Evolutionary conservation across 2,888 invertebrate species (phyloP), one percentile per base, ranked within the genome.

Genomic region (Ceriagrion tenellum): DNA sequence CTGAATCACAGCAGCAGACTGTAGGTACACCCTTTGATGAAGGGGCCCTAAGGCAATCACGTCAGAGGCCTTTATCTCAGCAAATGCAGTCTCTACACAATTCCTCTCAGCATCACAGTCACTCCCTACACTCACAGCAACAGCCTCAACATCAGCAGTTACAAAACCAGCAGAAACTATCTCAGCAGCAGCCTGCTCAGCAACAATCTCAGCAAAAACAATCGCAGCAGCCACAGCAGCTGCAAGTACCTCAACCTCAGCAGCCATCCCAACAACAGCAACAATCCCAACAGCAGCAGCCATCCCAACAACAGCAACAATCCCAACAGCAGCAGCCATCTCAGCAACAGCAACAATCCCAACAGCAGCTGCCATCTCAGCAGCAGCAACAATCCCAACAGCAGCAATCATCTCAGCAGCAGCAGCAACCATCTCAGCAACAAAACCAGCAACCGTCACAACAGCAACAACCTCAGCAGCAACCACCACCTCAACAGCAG

Each of bases 91-190:
- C 69, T 47, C 47, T 93, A 10, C 93, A 93, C 56, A 63, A 93
- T 55, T 47, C 93, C 26, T 47, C 63, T 13, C 93, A 93, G n/a
- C 69, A 47, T 93, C 93, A 93, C 47, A 47, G 69, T 35, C 93
- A 93, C n/a, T 93, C 93, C 2, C 35, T 93, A 69, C 93, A 69
- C 18, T 10, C 93, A 40, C 93, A 93, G 26, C 91, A 91, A 30
- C 91, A 91, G 35, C 97, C 47, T 97, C 97, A 96, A 97, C 97
- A 96, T 95, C 96, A 88, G 95, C 96, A 95, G 96, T 96, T 96
- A 81, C 95, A 95, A 95, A 97, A 96, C 96, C 96, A 96, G 69
- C 97, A 95, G 96, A 97, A 96, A 97, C 97, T 96, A 97, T 97
- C 10, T 97, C 97, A 97, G 97, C 97, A 96, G 97, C 97, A 90